Evolutionary conservation across 1,140 invertebrate species (phyloP), one percentile per base, ranked within the genome.

Genomic region (Micrasema minimum): DNA sequence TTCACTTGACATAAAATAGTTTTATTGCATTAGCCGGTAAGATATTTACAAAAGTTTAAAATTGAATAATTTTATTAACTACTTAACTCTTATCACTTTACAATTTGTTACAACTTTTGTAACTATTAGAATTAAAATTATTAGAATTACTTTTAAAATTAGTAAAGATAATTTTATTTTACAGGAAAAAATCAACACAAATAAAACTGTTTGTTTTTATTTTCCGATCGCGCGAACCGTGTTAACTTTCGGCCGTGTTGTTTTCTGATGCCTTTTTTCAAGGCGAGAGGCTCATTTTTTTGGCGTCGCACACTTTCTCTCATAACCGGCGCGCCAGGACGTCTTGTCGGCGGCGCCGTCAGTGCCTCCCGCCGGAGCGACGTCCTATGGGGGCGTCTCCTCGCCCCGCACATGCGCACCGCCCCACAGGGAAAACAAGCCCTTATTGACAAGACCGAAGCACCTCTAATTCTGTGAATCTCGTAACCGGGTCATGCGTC

Each of bases 271-370:
- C 66, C 53, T 59, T 55, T 66, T 68, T 69, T 61, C 67, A 69
- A 62, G 67, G 67, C 67, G 67, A 62, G 46, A 53, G 57, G 26
- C 50, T 51, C 67, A 57, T 68, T 68, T 68, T 62, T 68, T 62
- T 69, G 66, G 23, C 38, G 55, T 48, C 67, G 57, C 67, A 62
- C 55, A 69, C 67, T 69, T 69, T 69, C 67, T 69, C 67, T 51
- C 55, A n/a, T 31, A 23, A 38, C 69, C 65, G 67, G 43, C 67
- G 69, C 69, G 69, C 57, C 69, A 53, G 69, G 72, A 74, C 72
- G 72, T 74, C 68, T 67, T 67, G 53, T 66, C 53, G 51, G 46
- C 51, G 62, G 62, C 68, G 51, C 45, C 68, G 26, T n/a, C 64
- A 38, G 14, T 18, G 59, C 48, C 57, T 37, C 35, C 62, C 70